A percentile compares a stretch with the other conserved stretches of the same genome.
phyloP scores from a whole-genome alignment of 1,140 invertebrate genomes.

The Tetragnatha versicolor region DNA sequence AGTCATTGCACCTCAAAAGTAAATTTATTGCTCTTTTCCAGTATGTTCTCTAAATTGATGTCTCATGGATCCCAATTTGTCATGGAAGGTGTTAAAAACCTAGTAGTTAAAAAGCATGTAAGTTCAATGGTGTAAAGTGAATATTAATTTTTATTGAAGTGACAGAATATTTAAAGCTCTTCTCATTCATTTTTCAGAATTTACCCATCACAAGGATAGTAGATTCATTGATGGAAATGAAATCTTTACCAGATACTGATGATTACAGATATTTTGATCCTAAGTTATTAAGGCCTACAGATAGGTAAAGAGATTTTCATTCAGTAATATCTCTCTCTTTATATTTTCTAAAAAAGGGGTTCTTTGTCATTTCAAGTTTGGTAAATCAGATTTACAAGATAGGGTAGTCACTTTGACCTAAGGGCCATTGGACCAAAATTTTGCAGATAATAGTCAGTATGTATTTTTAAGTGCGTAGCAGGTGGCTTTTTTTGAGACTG shows the following conservation, averaged over 20 bases:
- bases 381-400: not conserved
- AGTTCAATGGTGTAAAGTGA: conserved; percentile 1
- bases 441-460: too few species aligned
- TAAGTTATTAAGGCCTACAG: conserved; percentile 80
- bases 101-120: conserved; percentile 93
- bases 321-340: not conserved
- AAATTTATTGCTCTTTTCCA: conserved; percentile 65
- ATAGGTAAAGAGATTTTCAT: too few species aligned
- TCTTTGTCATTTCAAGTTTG: not conserved
- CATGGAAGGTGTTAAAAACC: conserved; percentile 99
- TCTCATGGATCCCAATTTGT: conserved; percentile 97
- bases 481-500: too few species aligned
- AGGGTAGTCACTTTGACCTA: too few species aligned
- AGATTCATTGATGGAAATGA: conserved; percentile 89
- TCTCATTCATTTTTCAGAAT: conserved; percentile 69
- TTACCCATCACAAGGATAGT: conserved; percentile 90
- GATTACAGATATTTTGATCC: conserved; percentile 93
- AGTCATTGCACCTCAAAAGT: too few species aligned
- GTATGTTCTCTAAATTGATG: conserved; percentile 98
- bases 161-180: not conserved
- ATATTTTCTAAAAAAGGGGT: not conserved
- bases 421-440: too few species aligned
- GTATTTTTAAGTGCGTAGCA: too few species aligned
- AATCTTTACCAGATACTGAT: conserved; percentile 78
- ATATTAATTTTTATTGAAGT: not conserved